Base-by-base conservation (phyloP, 2,113 vertebrate genomes). In the Oncorhynchus gorbuscha region DNA sequence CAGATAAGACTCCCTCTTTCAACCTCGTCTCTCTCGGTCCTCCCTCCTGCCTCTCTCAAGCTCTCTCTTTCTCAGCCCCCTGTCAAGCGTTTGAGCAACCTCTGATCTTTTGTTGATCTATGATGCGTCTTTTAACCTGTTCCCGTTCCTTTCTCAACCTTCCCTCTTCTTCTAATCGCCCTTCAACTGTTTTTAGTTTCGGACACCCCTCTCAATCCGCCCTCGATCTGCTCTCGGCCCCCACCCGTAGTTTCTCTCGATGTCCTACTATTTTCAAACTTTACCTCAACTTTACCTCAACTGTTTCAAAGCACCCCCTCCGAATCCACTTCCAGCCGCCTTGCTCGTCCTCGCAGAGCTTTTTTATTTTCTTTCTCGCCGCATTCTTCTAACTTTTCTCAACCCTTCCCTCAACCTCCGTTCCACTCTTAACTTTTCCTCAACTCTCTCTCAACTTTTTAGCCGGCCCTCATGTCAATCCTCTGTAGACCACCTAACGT, bases 1-100 rank as follows among this genome's bases (percentile, higher is more conserved):
- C 78, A 88, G 89, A 90, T 89, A 90, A 90, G 84, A 61, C 79
- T 81, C 77, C 84, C 79, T 81, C 79, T 86, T 87, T 85, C 75
- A 79, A 82, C 74, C 70, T 76, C 8, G 51, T 22, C 72, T 74
- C 5, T 30, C 11, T 24, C 24, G 58, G 24, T 48, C 77, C 65
- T 61, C 61, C 73, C 73, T 22, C 24, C 22, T 24, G 35, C 12
- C n/a, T 70, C 69, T 49, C n/a, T 24, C 69, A n/a, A 20, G 16
- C 51, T 55, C 16, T 55, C 51, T 55, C 51, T 55, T 55, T 55
- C 51, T 55, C 13, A 55, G 45, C 69, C 45, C 81, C 61, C 78
- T 80, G 74, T 79, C 84, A 81, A 81, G 72, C 78, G 49, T 73
- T 73, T 80, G 65, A 22, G 26, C 76, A 20, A 73, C 81, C 86